Base-by-base conservation (phyloP, 1,140 invertebrate genomes). In the Drosophila novamexicana region DNA sequence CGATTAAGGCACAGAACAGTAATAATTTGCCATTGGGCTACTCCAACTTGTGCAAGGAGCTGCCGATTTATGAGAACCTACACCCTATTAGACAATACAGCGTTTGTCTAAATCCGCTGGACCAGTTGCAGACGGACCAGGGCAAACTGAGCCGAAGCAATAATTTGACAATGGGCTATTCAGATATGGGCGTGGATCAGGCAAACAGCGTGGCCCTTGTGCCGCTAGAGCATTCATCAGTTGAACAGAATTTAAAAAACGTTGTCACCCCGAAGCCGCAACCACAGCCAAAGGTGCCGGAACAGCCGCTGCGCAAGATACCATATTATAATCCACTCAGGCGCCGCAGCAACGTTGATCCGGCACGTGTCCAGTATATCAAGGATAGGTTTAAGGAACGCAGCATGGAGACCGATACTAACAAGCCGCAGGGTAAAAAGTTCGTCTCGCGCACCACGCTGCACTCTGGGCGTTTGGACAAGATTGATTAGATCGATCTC, bases 291-390 rank as follows among this genome's bases (percentile, higher is more conserved):
- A 68, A 76, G 37, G n/a, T 50, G 49, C 56, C 61, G 7, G 63
- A 72, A 9, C 45, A 39, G 39, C 69, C 69, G 10, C 9, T 18
- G 7, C 64, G 70, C 40, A 73, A 73, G 56, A 12, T 59, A n/a
- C 63, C 66, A 8, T n/a, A 61, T 2, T 61, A 70, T 36, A 83
- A 83, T 58, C 81, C 74, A 0, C 16, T 83, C 6, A 63, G 73
- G 29, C 76, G 74, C 16, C 81, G 81, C 44, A 67, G 69, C 10
- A 45, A 66, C 1, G 81, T 83, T 5, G 73, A 76, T 49, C 53
- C 71, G 8, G 63, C 67, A 2, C 81, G 81, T 1, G 53, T 83
- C 2, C 67, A 83, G 40, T 83, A 61, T 34, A 83, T 83, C 2
- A 68, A 70, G 22, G 81, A 83, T n/a, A 66, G 69, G 0, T 57